Evolutionary conservation across 2,797 vertebrate species (phyloP).

Genomic region (Pseudomugil gertrudae): DNA sequence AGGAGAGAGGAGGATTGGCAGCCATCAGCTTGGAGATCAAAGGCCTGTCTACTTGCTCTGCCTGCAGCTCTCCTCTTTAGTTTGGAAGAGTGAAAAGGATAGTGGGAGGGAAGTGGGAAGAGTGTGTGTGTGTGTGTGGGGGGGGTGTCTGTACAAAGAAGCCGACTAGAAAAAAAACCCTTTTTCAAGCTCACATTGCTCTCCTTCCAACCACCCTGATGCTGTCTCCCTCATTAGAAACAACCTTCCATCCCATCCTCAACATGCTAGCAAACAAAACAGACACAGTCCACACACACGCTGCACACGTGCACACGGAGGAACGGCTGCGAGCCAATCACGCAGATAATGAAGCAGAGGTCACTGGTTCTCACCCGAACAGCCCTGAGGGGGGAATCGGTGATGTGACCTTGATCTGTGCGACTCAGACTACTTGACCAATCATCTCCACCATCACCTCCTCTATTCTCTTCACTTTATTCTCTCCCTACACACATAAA

Average conservation of each 20-base stretch:
- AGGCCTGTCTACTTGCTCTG: conserved; percentile 65
- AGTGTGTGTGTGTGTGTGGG: too few species aligned
- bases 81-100: conserved; percentile 47
- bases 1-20: conserved; percentile 49
- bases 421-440: conserved; percentile 32
- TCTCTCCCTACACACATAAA: conserved; percentile 23
- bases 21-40: conserved; percentile 75
- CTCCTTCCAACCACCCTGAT: conserved; percentile 33
- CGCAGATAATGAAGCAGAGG: conserved; percentile 58
- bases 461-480: conserved; percentile 23
- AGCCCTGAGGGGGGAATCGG: conserved; percentile 22
- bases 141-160: conserved; percentile 45
- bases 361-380: conserved; percentile 42
- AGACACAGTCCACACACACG: conserved; percentile 20
- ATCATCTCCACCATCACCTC: conserved; percentile 33
- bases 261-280: conserved; percentile 36
- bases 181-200: conserved; percentile 50
- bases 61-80: conserved; percentile 66
- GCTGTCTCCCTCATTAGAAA: conserved; percentile 44
- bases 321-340: conserved; percentile 25
- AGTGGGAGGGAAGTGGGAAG: conserved; percentile 21
- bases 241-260: conserved; percentile 39
- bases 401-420: conserved; percentile 54
- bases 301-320: conserved; percentile 15
- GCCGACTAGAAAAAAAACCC: conserved; percentile 36